A percentile compares a stretch with the other conserved stretches of the same genome.
Evolutionary conservation across 2,888 invertebrate species (phyloP).

Genomic region (Agrochola macilenta): DNA sequence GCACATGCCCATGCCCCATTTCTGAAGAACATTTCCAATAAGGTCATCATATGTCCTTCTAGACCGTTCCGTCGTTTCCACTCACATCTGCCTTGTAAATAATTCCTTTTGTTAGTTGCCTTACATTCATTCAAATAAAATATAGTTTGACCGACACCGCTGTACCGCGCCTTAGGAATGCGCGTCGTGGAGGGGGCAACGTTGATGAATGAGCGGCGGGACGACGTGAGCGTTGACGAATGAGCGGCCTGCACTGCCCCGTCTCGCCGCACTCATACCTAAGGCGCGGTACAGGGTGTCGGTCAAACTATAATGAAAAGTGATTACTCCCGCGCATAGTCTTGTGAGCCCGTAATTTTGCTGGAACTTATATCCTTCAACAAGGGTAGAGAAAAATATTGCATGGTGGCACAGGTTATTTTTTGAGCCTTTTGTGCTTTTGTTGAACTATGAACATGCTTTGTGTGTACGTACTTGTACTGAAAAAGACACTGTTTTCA

Average conservation of each 20-base stretch:
- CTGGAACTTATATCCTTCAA: neutral
- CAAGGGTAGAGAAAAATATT: neutral
- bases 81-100: neutral
- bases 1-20: too few species aligned
- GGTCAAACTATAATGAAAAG: neutral
- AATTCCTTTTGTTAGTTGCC: neutral
- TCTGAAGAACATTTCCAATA: too few species aligned
- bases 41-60: too few species aligned
- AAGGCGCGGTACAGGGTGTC: too few species aligned
- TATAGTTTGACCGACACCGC: neutral
- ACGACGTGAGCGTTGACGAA: too few species aligned
- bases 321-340: neutral
- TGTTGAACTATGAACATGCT: neutral
- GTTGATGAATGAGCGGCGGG: too few species aligned
- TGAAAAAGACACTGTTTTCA: constrained; percentile 73
- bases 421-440: neutral
- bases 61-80: neutral
- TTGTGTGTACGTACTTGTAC: neutral
- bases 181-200: too few species aligned
- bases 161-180: too few species aligned
- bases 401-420: neutral
- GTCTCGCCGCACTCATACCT: too few species aligned
- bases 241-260: too few species aligned
- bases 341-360: neutral
- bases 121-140: neutral